A percentile compares a stretch with the other conserved stretches of the same genome.
phyloP scores from a whole-genome alignment of 2,113 vertebrate species.

The Aplodontia rufa region DNA sequence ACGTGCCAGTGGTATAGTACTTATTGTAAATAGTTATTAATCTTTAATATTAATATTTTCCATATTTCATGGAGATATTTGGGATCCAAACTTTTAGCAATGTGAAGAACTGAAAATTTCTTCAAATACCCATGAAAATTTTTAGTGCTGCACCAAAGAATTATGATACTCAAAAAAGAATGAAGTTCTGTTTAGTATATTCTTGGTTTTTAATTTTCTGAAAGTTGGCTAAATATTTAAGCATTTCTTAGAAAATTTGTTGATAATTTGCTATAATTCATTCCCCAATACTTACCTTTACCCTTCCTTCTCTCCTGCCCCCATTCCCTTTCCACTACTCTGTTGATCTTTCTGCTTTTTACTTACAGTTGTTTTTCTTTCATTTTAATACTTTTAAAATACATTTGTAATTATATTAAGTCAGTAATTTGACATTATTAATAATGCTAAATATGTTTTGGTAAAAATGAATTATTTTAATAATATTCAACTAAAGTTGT shows the following conservation, averaged over 20 bases:
- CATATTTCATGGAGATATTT: slow-evolving; percentile 44
- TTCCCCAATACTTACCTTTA: no score
- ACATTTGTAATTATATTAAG: not conserved
- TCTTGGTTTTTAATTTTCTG: not conserved
- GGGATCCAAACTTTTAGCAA: slow-evolving; percentile 1
- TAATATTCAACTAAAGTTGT: not conserved
- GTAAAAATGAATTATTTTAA: slow-evolving; percentile 35
- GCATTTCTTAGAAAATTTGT: not conserved
- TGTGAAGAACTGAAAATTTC: not conserved
- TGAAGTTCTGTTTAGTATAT: slow-evolving; percentile 28
- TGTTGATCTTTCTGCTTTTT: no score
- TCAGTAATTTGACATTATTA: not conserved
- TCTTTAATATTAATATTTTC: slow-evolving; percentile 65
- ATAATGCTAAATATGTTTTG: not conserved
- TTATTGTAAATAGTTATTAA: slow-evolving; percentile 54
- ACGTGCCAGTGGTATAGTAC: not conserved
- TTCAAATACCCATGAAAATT: slow-evolving; percentile 60
- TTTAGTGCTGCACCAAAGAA: slow-evolving; percentile 22
- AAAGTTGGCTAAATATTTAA: not conserved
- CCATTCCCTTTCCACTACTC: no score
- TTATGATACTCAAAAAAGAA: not conserved
- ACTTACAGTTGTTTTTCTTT: no score
- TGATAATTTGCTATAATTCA: not conserved
- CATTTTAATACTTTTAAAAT: slow-evolving; percentile 24
- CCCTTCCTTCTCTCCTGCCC: no score